Evolutionary conservation across 30 jellyfish, hydroid and myxozoan genomes (phyloP).

Genomic region (Pelagia noctiluca): DNA sequence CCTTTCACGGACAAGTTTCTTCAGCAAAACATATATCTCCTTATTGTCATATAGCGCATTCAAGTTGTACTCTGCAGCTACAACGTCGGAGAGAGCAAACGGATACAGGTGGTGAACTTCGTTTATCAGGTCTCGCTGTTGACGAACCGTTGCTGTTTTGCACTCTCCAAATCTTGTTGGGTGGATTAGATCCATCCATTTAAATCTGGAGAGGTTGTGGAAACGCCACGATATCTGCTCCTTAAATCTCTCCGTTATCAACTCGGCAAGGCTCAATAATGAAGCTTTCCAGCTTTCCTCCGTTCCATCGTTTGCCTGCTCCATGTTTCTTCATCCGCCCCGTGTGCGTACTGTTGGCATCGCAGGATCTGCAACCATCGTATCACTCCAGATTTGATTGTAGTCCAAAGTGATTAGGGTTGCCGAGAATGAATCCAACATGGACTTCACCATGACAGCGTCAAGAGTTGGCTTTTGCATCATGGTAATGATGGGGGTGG

Average conservation of each 20-base stretch:
- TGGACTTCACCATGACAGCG: slow-evolving; percentile 25
- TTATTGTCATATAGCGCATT: slow-evolving; percentile 34
- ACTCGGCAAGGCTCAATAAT: neutral
- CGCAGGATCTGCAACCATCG: slow-evolving; percentile 52
- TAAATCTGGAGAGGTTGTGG: slow-evolving; percentile 21
- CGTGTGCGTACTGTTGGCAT: slow-evolving; percentile 33
- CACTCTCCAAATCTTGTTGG: slow-evolving; percentile 34
- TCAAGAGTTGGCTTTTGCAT: slow-evolving; percentile 58
- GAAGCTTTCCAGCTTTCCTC: slow-evolving; percentile 38
- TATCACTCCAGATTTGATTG: slow-evolving; percentile 43
- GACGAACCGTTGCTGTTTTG: slow-evolving; percentile 20
- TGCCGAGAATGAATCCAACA: slow-evolving; percentile 36
- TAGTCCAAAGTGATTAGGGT: slow-evolving; percentile 32
- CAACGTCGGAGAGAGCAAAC: slow-evolving; percentile 39
- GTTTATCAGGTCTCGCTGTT: slow-evolving; percentile 39
- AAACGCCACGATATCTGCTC: slow-evolving; percentile 63
- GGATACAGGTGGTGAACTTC: slow-evolving; percentile 39
- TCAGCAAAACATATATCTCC: slow-evolving; percentile 20
- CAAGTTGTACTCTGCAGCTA: slow-evolving; percentile 46
- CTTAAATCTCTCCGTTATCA: slow-evolving; percentile 11
- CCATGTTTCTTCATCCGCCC: slow-evolving; percentile 70
- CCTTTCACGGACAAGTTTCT: slow-evolving; percentile 29
- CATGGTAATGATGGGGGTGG: slow-evolving; percentile 37
- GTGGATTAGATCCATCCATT: slow-evolving; percentile 58
- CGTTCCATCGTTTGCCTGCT: slow-evolving; percentile 47